These are phyloP conservation scores for Hepsetus odoe DNA, from an alignment of 2,113 vertebrate species.

Conservation along the genomic window DNA sequence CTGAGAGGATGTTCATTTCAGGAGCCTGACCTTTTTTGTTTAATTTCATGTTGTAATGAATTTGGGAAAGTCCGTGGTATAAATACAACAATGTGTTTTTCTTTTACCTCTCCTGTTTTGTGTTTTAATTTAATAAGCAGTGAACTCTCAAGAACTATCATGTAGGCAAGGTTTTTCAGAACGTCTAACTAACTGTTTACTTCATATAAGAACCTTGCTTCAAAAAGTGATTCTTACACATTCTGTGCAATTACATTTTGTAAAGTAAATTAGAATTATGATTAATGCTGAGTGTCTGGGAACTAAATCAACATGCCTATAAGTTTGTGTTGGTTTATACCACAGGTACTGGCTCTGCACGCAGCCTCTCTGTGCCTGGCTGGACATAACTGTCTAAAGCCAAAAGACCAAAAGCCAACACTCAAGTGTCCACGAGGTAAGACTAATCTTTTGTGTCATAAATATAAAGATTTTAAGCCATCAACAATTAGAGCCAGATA, in stretches of 20 bases:
- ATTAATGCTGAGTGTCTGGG: no score
- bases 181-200: neutral
- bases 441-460: neutral
- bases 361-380: conserved; percentile 20
- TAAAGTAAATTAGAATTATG: no score
- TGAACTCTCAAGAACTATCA: no score
- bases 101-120: neutral
- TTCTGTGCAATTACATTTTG: neutral
- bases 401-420: neutral
- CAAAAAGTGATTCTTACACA: neutral
- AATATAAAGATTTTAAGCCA: no score
- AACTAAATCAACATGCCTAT: neutral
- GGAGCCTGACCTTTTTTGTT: neutral
- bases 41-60: neutral
- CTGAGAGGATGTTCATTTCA: neutral
- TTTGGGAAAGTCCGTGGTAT: neutral
- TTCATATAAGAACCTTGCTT: neutral
- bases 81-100: neutral
- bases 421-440: conserved; percentile 15
- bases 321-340: neutral
- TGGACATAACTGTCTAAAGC: neutral
- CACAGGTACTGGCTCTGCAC: conserved; percentile 32
- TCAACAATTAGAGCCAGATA: no score
- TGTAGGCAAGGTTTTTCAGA: no score
- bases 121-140: no score